Base-by-base conservation (phyloP, 2,888 invertebrate genomes). In the Stictocephala bisonia region DNA sequence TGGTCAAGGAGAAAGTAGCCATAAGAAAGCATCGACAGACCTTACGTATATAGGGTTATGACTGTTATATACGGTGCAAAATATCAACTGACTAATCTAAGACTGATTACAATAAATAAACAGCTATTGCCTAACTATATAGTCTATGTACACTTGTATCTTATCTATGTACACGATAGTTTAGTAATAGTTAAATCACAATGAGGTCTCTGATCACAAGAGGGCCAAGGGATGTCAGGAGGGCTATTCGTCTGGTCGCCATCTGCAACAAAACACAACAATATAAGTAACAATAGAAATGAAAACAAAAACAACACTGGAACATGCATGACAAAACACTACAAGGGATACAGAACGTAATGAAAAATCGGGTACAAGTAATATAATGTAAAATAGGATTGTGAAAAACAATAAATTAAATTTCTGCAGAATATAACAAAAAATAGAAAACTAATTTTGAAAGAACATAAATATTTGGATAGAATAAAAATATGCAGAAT, bases 101-200 rank as follows among this genome's bases (percentile, higher is more conserved):
- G 27, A 3, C 11, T 64, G 44, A 18, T 64, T 64, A 64, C 64
- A 64, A 64, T 64, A 64, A 64, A 64, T 64, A 64, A 64, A 44
- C 64, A 60, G 40, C 64, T 64, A 44, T 24, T 64, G 4, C 15
- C 44, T 44, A 64, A 44, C 56, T 31, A 27, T 24, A 3, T 44
- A 41, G 64, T 26, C 64, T 64, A 64, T 64, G 22, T 64, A 64
- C 64, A 64, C n/a, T 11, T 44, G 64, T 15, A 44, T 22, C 1
- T 60, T 64, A 26, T 27, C 64, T 41, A 64, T 64, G 7, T 64
- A 64, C 64, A 64, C 41, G 27, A 41, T 64, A 60, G n/a, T n/a
- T n/a, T n/a, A n/a, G n/a, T n/a, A n/a, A 44, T n/a, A 60, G 35
- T 40, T 64, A 64, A 64, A 64, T 64, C 64, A 64, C 64, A 64